Evolutionary conservation across 2,888 invertebrate genomes (phyloP), one percentile per base, ranked within the genome.

Genomic region (Tetragonula carbonaria): DNA sequence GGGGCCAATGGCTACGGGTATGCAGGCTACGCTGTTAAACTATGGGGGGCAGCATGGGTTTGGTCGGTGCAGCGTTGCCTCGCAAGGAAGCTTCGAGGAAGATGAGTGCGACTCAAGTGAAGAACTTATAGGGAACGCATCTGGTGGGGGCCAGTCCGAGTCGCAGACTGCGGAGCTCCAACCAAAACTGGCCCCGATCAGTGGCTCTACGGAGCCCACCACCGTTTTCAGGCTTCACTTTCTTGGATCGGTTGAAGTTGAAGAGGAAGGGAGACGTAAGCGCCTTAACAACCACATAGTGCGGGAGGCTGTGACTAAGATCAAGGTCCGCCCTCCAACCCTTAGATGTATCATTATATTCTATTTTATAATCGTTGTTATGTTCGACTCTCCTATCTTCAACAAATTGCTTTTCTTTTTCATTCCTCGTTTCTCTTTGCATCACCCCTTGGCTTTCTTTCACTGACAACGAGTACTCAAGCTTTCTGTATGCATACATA

Each of bases 201-300:
- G 92, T 89, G 91, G 91, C 90, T 90, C 92, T 80, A 88, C 90
- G 87, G 92, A 92, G 86, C 92, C 93, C 81, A 91, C 93, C 90
- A 97, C 97, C 90, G 97, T 97, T 94, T 97, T 97, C 96, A 96
- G 97, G 91, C 97, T 97, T 91, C 96, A 97, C 93, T 97, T 97
- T 96, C 97, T 97, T 94, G 97, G 97, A 95, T 97, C 97, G 93
- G 97, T 97, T 95, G 97, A 97, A 95, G 97, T 97, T 94, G 97
- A 97, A 95, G 97, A 97, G 96, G 97, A 97, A 96, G 95, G 95
- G 93, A 95, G 97, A 93, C 96, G 97, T 95, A 97, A 96, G 95
- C 96, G 97, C 93, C 97, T 96, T 95, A 97, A 97, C 97, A 97
- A 97, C 96, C 96, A 97, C 95, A 97, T 97, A 97, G 97, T 97